A percentile compares a stretch with the other conserved stretches of the same genome.
Evolutionary conservation across 2,113 vertebrate genomes (phyloP).

Genomic region (Heterocephalus glaber): DNA sequence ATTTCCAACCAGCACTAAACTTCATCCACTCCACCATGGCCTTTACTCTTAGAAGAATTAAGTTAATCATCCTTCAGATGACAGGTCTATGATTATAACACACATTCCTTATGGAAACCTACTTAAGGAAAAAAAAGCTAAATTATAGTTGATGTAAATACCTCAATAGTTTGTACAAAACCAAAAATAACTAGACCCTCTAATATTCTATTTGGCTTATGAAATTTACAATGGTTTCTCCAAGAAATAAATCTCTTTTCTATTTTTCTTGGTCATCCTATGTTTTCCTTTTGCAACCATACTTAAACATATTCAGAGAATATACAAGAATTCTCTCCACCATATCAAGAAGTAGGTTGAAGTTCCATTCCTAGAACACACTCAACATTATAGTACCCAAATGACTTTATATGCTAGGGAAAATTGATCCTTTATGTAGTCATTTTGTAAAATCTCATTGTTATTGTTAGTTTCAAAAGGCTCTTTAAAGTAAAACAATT

Average conservation of each 20-base stretch:
- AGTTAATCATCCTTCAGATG: neutral
- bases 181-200: neutral
- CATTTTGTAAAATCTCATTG: neutral
- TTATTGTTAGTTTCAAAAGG: neutral
- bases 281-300: neutral
- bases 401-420: neutral
- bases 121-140: neutral
- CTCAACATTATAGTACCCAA: neutral
- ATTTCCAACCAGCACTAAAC: neutral
- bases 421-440: neutral
- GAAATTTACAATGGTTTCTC: neutral
- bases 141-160: neutral
- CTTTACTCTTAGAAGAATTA: neutral
- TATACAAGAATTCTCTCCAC: neutral
- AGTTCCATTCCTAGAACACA: neutral
- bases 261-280: neutral
- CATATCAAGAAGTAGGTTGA: neutral
- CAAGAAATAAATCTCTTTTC: neutral
- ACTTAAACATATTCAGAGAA: neutral
- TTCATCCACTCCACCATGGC: neutral
- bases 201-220: neutral
- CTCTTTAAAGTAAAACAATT: neutral
- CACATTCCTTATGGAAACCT: neutral
- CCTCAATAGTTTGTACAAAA: neutral
- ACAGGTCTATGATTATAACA: neutral